These are phyloP conservation scores for Anseranas semipalmata DNA, from an alignment of 2,113 vertebrate genomes.

Conservation along the genomic window DNA sequence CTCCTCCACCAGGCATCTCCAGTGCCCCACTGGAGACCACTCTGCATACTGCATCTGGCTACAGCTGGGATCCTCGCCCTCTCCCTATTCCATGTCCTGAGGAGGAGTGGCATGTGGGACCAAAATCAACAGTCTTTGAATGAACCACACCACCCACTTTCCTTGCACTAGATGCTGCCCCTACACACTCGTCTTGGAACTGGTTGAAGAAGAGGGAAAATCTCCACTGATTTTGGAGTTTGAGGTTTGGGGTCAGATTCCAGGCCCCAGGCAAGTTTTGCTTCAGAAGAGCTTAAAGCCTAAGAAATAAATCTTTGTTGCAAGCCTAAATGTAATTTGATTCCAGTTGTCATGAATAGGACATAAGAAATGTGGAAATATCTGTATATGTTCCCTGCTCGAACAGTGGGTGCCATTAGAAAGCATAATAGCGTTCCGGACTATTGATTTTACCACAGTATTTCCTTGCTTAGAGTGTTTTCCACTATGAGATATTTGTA, in stretches of 20 bases:
- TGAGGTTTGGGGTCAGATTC: background rate
- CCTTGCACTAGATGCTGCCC: too few species aligned
- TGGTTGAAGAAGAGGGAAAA: background rate
- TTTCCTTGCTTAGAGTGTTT: conserved; percentile 52
- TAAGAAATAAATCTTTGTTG: background rate
- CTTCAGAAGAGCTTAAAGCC: background rate
- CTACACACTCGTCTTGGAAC: background rate
- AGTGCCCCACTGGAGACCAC: accelerated
- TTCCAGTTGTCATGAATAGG: background rate
- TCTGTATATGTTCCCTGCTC: background rate
- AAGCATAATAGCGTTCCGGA: background rate
- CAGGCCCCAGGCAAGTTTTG: background rate
- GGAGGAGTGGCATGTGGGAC: background rate
- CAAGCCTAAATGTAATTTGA: conserved; percentile 4
- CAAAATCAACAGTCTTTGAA: accelerated
- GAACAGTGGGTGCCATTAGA: conserved; percentile 19
- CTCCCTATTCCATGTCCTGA: accelerated
- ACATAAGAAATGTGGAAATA: conserved; percentile 19
- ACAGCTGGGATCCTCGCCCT: background rate
- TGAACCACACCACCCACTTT: accelerated
- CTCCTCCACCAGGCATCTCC: too few species aligned
- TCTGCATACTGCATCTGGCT: background rate
- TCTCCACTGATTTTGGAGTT: background rate
- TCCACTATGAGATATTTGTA: conserved; percentile 12
- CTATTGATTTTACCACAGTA: conserved; percentile 64